phyloP scores from a whole-genome alignment of 2,113 vertebrate species.

The Jacana jacana region DNA sequence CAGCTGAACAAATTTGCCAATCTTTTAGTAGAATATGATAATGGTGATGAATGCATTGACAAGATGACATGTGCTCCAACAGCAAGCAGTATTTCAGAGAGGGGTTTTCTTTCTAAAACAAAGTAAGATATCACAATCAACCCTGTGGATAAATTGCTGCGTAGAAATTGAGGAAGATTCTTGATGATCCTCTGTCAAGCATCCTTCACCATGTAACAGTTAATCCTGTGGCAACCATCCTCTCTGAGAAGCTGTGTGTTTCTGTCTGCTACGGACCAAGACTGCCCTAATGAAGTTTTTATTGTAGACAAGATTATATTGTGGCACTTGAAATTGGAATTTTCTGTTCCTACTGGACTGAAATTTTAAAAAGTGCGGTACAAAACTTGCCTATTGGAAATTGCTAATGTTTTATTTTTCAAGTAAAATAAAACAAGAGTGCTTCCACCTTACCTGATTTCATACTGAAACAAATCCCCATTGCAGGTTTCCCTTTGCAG shows the following conservation, averaged over 20 bases:
- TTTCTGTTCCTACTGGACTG: not conserved
- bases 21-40: constrained; percentile 56
- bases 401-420: not conserved
- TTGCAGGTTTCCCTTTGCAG: not conserved
- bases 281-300: not conserved
- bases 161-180: not conserved
- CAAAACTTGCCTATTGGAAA: not conserved
- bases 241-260: not conserved
- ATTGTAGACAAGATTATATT: not conserved
- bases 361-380: not conserved
- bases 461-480: not conserved
- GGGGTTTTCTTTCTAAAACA: constrained; percentile 18
- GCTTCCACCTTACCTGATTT: not conserved
- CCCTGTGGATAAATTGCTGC: not conserved
- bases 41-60: constrained; percentile 64
- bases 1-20: constrained; percentile 68
- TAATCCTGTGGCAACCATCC: not conserved
- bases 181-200: not conserved
- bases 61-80: not conserved
- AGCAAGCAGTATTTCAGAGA: constrained; percentile 3
- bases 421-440: not conserved
- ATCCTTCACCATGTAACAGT: not conserved
- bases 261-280: not conserved
- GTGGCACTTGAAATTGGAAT: not conserved
- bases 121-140: constrained; percentile 5